These are phyloP conservation scores for Loripinus fragilis DNA, from an alignment of 2,888 invertebrate genomes.

Conservation along the genomic window DNA sequence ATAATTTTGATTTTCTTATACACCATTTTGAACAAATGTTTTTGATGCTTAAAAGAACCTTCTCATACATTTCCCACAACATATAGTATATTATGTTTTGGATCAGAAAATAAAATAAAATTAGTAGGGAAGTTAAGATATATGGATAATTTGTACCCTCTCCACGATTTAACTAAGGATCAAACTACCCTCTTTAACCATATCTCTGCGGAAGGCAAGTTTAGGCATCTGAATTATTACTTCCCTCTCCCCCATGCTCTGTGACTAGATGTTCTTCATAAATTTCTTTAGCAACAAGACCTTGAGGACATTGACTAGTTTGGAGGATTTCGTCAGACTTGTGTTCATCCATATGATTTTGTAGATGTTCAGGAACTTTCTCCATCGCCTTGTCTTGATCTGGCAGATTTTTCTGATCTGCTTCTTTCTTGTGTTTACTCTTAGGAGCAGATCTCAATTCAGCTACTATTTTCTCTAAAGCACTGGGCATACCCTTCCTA, in stretches of 20 bases:
- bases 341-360: conserved; percentile 13
- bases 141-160: no score
- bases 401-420: neutral
- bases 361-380: neutral
- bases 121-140: no score
- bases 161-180: no score
- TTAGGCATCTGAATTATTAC: neutral
- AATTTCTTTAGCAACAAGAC: conserved; percentile 13
- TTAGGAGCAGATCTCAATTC: conserved; percentile 50
- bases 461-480: conserved; percentile 47
- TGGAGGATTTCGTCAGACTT: neutral
- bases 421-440: conserved; percentile 39
- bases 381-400: neutral
- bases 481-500: neutral
- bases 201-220: neutral
- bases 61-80: no score
- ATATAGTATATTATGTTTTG: no score
- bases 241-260: neutral
- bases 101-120: no score
- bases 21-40: no score
- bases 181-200: no score
- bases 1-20: no score
- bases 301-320: neutral
- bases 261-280: conserved; percentile 22
- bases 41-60: no score